Evolutionary conservation across 37 sponge, comb jelly and placozoan genomes (phyloP), one percentile per base, ranked within the genome.

Genomic region (Crambe crambe): DNA sequence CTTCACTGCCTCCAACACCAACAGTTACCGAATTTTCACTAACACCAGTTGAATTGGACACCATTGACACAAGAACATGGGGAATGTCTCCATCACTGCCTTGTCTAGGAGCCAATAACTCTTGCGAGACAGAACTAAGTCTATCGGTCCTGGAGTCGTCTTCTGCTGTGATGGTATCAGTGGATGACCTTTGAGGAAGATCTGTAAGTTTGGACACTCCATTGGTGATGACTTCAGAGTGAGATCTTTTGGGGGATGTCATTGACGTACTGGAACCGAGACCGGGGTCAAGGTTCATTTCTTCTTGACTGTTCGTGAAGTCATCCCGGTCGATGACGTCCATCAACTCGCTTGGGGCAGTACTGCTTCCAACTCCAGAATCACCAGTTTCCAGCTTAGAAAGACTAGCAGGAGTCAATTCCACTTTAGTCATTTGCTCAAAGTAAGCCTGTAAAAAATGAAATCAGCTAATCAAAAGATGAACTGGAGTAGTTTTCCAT

Each of bases 351-450:
- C 43, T 42, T 23, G 71, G 71, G n/a, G 43, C 42, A 43, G 71
- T 42, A 26, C 35, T 73, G 63, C 76, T 76, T 4, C 83, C 75
- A 17, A 82, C 44, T 2, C 83, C 83, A 27, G 83, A 82, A 74
- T 82, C 83, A 12, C 62, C 75, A 61, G 81, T 58, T 73, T 81
- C 81, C 31, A 74, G 65, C 42, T 73, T 60, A 61, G 62, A 23
- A 2, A 25, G 18, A 8, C 21, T 26, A 21, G 43, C 43, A n/a
- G n/a, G n/a, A n/a, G n/a, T n/a, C n/a, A n/a, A n/a, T 21, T 22
- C 22, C 43, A 40, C 21, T 18, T 40, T 43, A 25, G 21, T 18
- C 41, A 1, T 37, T 39, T 62, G 31, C 44, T 77, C 77, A 77
- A 39, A 77, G 44, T 58, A 77, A 17, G 64, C 65, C 77, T 77